Base-by-base conservation (phyloP, 2,797 vertebrate species). In the Eleutherodactylus coqui region DNA sequence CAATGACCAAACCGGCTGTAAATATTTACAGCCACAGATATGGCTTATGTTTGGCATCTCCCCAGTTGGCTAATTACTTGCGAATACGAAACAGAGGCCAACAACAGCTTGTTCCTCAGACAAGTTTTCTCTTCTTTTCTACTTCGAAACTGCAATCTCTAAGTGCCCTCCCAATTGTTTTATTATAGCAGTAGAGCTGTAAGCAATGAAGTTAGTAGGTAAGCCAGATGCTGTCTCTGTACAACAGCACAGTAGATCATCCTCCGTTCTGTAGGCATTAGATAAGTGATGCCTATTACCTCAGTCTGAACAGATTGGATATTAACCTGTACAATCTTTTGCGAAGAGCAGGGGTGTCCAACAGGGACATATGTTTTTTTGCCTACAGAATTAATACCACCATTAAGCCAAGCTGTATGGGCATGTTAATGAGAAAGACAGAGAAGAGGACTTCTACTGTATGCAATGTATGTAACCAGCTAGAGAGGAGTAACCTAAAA, bases 51-150 rank as follows among this genome's bases (percentile, higher is more conserved):
- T 21, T 79, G 84, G 62, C 49, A 51, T 72, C 69, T 55, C 36
- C 70, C 76, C 84, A 85, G 84, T 72, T 58, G 64, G 64, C 76
- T 85, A 72, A 79, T 85, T 85, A 79, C 49, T 53, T 49, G 24
- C 17, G 17, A 29, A 34, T 58, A 38, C n/a, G 64, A 72, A 79
- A 49, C 64, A 43, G 27, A 62, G 24, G 32, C 62, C 49, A 72
- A 36, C 84, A 85, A 78, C 76, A 85, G 82, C 38, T 45, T 75
- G 69, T 49, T 75, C 69, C 29, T 60, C 70, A 60, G n/a, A 62
- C 17, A 75, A 38, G 24, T 85, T 78, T 62, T 62, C 36, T 17
- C 43, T 51, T 70, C 13, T 81, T 38, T 82, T 82, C 34, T 21
- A 41, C 58, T 51, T 69, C 36, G 34, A 82, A 21, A 17, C 45